Base-by-base conservation (phyloP, 2,797 vertebrate genomes). In the Lerista edwardsae region DNA sequence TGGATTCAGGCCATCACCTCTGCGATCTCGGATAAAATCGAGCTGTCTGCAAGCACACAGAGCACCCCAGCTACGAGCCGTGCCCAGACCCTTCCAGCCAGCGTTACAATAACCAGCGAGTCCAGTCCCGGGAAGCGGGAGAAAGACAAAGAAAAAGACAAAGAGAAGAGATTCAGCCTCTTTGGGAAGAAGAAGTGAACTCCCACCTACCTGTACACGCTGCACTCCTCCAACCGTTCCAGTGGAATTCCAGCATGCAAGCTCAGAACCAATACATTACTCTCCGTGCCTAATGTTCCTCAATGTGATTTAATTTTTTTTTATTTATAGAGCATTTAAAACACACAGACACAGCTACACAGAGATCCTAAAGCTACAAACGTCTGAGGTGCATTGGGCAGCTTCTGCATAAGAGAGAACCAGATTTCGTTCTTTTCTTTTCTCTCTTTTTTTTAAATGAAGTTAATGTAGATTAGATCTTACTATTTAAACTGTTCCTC, bases 141-240 rank as follows among this genome's bases (percentile, higher is more conserved):
- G 94, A 99, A 99, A 90, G 98, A 99, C 94, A 99, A 98, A 93
- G 98, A 99, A 94, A 99, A 99, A 95, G 98, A 99, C 94, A 97
- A 97, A 87, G 97, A 98, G 94, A 99, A 99, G 92, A 97, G 98
- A 93, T 99, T 99, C 96, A 99, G 98, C 95, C 97, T 99, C 92
- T 99, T 99, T 95, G 98, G 98, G 96, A 99, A 99, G 96, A 99
- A 99, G 97, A 99, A 99, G 94, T 99, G 98, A 97, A 95, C 93
- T 93, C 90, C 92, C 96, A 87, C 93, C 89, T 82, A 17, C 76
- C 74, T 76, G 61, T 87, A 82, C 93, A 86, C 92, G 91, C 93
- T 96, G 95, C 90, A 96, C 95, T 96, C 96, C 96, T 96, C 94
- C 95, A 91, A 94, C 93, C 94, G 96, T 97, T 96, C 94, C 96